phyloP scores from a whole-genome alignment of 2,113 vertebrate species.

The Pterocles gutturalis region DNA sequence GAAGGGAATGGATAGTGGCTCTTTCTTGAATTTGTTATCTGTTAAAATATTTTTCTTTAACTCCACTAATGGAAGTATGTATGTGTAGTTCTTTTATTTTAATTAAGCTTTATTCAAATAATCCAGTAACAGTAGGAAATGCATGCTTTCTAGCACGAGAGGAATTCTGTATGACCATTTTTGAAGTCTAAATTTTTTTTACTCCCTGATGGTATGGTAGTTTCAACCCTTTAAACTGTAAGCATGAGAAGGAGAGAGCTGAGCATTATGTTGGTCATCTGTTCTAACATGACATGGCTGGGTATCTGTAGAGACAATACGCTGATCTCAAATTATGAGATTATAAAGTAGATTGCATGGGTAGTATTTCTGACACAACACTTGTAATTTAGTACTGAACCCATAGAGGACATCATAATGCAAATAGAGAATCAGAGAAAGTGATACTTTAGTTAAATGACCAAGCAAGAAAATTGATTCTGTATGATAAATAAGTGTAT shows the following conservation, averaged over 20 bases:
- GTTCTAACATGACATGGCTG: accelerated
- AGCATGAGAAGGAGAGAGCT: neutral
- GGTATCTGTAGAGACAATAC: neutral
- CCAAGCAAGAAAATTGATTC: neutral
- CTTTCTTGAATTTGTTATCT: neutral
- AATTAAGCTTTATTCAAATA: neutral
- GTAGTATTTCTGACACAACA: neutral
- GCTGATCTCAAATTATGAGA: neutral
- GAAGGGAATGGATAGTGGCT: neutral
- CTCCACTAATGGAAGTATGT: neutral
- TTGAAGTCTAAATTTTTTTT: neutral
- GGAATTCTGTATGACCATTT: neutral
- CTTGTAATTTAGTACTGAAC: neutral
- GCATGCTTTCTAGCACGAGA: neutral
- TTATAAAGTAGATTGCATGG: neutral
- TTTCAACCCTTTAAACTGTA: neutral
- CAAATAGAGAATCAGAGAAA: neutral
- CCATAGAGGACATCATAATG: neutral
- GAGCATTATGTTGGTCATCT: neutral
- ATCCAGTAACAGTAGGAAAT: neutral
- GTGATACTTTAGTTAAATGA: neutral
- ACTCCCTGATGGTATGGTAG: neutral
- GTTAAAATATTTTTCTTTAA: neutral
- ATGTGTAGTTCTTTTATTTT: neutral
- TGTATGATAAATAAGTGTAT: neutral